A percentile compares a stretch with the other conserved stretches of the same genome.
phyloP scores from a whole-genome alignment of 2,888 invertebrate genomes.

The Plutella xylostella region DNA sequence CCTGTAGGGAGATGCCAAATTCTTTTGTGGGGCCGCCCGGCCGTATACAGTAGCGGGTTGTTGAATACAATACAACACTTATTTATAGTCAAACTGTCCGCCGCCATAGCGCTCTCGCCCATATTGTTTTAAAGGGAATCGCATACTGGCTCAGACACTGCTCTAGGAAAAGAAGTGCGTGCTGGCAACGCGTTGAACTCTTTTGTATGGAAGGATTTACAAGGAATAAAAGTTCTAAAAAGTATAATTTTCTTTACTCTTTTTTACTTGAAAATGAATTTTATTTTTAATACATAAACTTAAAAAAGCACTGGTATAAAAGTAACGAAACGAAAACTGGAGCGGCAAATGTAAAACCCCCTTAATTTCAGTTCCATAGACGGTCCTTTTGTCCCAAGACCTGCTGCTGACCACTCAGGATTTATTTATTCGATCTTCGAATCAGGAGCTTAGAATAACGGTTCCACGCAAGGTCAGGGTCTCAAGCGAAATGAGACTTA shows the following conservation, averaged over 20 bases:
- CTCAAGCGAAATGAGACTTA: too few relatives aligned
- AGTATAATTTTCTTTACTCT: too few relatives aligned
- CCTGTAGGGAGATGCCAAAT: conserved; percentile 50
- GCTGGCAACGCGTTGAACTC: too few relatives aligned
- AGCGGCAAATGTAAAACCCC: conserved; percentile 23
- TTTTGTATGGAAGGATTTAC: too few relatives aligned
- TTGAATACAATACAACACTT: conserved; percentile 69
- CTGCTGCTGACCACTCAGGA: conserved; percentile 53
- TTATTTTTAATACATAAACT: too few relatives aligned
- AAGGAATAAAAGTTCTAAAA: too few relatives aligned
- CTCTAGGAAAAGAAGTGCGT: too few relatives aligned
- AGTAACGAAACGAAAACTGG: too few relatives aligned
- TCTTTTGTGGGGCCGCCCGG: conserved; percentile 60
- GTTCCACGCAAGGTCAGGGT: conserved; percentile 55
- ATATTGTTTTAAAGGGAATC: conserved; percentile 24
- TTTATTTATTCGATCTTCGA: conserved; percentile 22
- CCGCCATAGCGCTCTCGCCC: conserved; percentile 56
- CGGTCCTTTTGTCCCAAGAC: conserved; percentile 54
- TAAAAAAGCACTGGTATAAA: too few relatives aligned
- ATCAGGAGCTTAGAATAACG: conserved; percentile 35
- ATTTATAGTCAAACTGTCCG: conserved; percentile 68
- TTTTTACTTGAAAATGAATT: too few relatives aligned
- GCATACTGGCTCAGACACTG: conserved; percentile 22
- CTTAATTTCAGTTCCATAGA: conserved; percentile 38
- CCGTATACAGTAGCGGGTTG: conserved; percentile 52